Evolutionary conservation across 2,797 vertebrate species (phyloP), one percentile per base, ranked within the genome.

Genomic region (Pangasius macronema): DNA sequence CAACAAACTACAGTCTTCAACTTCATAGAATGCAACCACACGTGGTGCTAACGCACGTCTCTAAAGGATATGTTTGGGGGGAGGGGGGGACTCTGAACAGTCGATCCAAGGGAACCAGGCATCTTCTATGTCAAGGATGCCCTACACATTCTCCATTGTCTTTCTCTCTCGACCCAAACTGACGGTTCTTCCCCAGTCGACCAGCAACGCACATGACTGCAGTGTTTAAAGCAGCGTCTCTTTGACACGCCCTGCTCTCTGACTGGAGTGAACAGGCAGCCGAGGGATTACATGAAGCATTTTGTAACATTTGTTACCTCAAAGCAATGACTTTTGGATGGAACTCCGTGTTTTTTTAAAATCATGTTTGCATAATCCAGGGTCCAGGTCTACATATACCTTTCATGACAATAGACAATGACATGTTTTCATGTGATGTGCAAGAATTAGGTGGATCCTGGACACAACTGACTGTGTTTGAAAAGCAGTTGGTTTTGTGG

Each of bases 1-100:
- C 98, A 99, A 99, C 98, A 99, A 98, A 96, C 97, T 98, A 94
- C 97, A 99, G 95, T 97, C 97, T 94, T 94, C 97, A 95, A 95
- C 97, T 96, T 97, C 97, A 96, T 99, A 98, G 96, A 97, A 95
- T 94, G 94, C 96, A 93, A 93, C 90, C 85, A 89, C 88, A 90
- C 68, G 80, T 86, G 84, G 81, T 87, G 83, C 77, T 86, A 87
- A 90, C 91, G 94, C 92, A 91, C 92, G 90, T 91, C 87, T 89
- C 89, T 90, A 89, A 87, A 94, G 96, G 95, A 94, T 24, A 85
- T 84, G n/a, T 53, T 53, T 22, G 39, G 24, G 59, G 57, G 63
- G 49, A 5, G 94, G 63, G 22, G 42, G n/a, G 36, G 3, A 24
- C 79, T 86, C 63, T 96, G 92, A 96, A 95, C 94, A 89, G 95